Evolutionary conservation across 2,797 vertebrate species (phyloP), one percentile per base, ranked within the genome.

Genomic region (Crax fasciolata): DNA sequence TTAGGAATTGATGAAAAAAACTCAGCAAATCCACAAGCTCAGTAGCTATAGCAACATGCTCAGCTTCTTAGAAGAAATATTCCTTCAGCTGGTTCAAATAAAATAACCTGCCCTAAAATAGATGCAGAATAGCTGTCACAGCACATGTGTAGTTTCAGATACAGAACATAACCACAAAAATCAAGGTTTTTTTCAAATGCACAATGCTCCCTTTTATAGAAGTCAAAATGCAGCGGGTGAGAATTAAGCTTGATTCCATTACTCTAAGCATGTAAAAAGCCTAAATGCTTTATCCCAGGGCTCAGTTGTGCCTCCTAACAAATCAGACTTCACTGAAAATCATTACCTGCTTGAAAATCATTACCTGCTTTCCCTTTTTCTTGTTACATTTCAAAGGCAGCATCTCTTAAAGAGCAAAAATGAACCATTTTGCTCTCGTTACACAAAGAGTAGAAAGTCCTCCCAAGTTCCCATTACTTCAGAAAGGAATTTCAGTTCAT

Each of bases 31-130:
- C 68, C 66, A 67, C 59, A 87, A 92, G 89, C 87, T 92, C 84
- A 84, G 97, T 97, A 97, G 89, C 97, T 95, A 97, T 97, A 95
- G 97, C 96, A 97, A 97, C 96, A 0, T 84, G 71, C 87, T 96
- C 44, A 41, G 67, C 65, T 92, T 95, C 93, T 93, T 84, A 54
- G 38, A 94, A 89, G 93, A 94, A 91, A 79, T 35, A 46, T 54
- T 59, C 58, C 71, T 66, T 71, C 70, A 19, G 30, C 46, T 65
- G 75, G 46, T 89, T 92, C 85, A 95, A 77, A 6, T 77, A 94
- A 94, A 93, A 96, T 84, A 96, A 95, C 78, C 89, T 88, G 83
- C 76, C 84, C 90, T 90, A 95, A 95, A 96, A 94, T 87, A 94
- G 92, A 97, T 73, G 80, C 89, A 95, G 91, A 97, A 92, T 93